phyloP scores from a whole-genome alignment of 2,888 invertebrate genomes.

The Tachina lurida region DNA sequence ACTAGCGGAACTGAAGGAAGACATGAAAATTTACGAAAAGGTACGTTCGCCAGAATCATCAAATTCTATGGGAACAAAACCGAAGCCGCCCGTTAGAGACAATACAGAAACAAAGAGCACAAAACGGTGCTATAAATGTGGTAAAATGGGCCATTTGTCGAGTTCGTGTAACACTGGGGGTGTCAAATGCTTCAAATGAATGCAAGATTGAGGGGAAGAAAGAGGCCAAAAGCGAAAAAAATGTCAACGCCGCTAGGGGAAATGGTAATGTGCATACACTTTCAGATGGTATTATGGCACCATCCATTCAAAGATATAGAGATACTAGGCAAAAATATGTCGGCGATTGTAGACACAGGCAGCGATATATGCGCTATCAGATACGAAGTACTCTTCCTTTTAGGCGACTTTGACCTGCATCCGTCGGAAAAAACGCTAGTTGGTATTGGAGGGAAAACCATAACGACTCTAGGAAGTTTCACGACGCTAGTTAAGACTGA shows the following conservation, averaged over 20 bases:
- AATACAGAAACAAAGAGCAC: not conserved
- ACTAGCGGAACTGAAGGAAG: conserved; percentile 26
- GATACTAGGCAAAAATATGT: conserved; percentile 10
- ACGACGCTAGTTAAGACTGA: too few relatives aligned
- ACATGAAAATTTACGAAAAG: conserved; percentile 2
- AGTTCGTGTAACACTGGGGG: conserved; percentile 1
- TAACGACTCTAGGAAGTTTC: conserved; percentile 50
- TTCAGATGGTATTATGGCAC: not conserved
- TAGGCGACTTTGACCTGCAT: conserved; percentile 22
- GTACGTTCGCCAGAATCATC: not conserved
- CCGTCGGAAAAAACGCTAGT: conserved; percentile 11
- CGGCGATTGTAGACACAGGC: conserved; percentile 46
- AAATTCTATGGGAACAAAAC: not conserved
- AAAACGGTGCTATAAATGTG: conserved; percentile 29
- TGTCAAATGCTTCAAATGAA: too few relatives aligned
- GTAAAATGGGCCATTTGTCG: conserved; percentile 5
- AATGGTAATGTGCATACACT: conserved; percentile 23
- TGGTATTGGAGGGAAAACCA: conserved; percentile 48
- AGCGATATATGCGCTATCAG: conserved; percentile 49
- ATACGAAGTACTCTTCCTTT: too few relatives aligned
- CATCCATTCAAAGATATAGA: conserved; percentile 22
- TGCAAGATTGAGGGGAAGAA: too few relatives aligned
- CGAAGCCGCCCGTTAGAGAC: not conserved
- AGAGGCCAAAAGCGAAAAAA: too few relatives aligned
- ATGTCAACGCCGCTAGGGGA: not conserved